A percentile compares a stretch with the other conserved stretches of the same genome.
Evolutionary conservation across 2,888 invertebrate genomes (phyloP).

Genomic region (Anorthoa munda): DNA sequence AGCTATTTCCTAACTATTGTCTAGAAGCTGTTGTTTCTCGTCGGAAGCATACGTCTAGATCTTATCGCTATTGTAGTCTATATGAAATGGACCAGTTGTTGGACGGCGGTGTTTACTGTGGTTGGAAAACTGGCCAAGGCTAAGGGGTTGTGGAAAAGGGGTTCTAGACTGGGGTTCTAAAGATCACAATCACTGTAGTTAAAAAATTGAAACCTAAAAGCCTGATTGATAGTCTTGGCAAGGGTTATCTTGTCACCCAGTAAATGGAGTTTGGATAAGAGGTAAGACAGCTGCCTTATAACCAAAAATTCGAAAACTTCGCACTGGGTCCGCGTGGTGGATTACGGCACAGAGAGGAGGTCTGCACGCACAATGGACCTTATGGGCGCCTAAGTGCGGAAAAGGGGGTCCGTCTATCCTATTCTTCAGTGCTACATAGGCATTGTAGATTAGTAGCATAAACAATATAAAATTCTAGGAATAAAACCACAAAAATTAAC

Average conservation of each 20-base stretch:
- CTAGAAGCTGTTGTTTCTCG: conserved; percentile 66
- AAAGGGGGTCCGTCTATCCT: too few relatives aligned
- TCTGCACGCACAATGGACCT: too few relatives aligned
- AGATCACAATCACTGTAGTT: too few relatives aligned
- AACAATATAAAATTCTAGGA: not conserved
- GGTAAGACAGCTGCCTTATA: too few relatives aligned
- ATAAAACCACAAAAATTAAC: not conserved
- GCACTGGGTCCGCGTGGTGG: too few relatives aligned
- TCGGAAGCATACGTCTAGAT: conserved; percentile 76
- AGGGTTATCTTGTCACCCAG: too few relatives aligned
- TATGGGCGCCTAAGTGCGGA: too few relatives aligned
- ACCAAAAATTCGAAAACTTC: too few relatives aligned
- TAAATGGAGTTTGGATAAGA: too few relatives aligned
- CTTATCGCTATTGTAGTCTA: conserved; percentile 64
- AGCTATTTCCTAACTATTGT: conserved; percentile 69
- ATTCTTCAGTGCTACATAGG: not conserved
- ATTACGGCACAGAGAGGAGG: too few relatives aligned
- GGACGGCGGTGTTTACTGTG: conserved; percentile 19
- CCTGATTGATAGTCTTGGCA: too few relatives aligned
- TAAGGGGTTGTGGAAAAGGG: conserved; percentile 1
- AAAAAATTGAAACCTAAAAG: too few relatives aligned
- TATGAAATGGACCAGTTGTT: conserved; percentile 44
- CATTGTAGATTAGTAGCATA: not conserved
- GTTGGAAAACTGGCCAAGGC: conserved; percentile 13
- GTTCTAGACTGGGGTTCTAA: not conserved